phyloP scores from a whole-genome alignment of 2,113 vertebrate genomes.

The Axis porcinus region DNA sequence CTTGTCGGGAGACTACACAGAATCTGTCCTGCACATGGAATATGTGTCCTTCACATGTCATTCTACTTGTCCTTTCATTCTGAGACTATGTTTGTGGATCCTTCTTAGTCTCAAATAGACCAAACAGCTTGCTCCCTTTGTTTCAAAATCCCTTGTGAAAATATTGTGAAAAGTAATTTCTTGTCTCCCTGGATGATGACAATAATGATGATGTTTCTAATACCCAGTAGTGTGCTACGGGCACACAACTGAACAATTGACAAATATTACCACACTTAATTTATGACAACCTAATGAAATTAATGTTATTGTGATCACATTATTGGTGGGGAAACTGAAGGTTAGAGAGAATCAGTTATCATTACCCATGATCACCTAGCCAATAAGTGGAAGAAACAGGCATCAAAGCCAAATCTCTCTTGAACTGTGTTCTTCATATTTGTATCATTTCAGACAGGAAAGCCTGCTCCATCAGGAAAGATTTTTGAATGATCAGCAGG shows the following conservation, averaged over 20 bases:
- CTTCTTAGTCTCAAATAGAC: background rate
- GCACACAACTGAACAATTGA: background rate
- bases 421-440: background rate
- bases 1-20: background rate
- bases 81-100: background rate
- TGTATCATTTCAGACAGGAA: background rate
- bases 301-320: background rate
- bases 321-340: background rate
- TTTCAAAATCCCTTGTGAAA: background rate
- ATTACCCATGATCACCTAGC: background rate
- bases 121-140: background rate
- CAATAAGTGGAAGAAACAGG: background rate
- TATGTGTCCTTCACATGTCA: background rate
- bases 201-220: background rate
- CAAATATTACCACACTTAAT: background rate
- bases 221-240: background rate
- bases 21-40: background rate
- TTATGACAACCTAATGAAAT: background rate
- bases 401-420: background rate
- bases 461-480: background rate
- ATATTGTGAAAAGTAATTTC: background rate
- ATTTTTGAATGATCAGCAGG: background rate
- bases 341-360: background rate
- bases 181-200: background rate
- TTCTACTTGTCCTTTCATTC: background rate